Conservation (phyloP, 2,113 vertebrate genomes). For the Anas platyrhynchos region DNA sequence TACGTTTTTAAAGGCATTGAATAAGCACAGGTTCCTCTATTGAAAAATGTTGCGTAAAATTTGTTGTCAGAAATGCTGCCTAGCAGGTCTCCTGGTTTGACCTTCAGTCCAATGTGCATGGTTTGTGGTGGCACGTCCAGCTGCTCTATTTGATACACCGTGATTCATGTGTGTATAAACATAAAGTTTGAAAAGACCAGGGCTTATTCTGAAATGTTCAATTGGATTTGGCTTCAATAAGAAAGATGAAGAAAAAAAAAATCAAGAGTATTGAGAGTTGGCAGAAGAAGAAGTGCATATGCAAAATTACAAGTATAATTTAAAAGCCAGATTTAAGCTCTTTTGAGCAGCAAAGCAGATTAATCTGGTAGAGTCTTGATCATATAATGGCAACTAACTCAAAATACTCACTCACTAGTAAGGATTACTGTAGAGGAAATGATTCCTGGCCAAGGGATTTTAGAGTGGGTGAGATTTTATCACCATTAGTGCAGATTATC, state of each 20-base stretch:
- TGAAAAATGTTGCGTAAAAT: background rate
- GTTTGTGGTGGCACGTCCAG: background rate
- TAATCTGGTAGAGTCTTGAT: background rate
- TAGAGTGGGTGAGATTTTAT: conserved; percentile 18
- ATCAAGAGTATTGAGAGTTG: background rate
- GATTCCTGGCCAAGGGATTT: background rate
- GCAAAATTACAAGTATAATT: background rate
- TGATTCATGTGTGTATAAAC: background rate
- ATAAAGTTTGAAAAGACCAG: background rate
- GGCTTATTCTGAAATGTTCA: background rate
- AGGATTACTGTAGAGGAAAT: conserved; percentile 9
- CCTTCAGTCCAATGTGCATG: background rate
- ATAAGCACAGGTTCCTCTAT: background rate
- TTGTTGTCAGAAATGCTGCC: background rate
- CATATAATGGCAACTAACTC: background rate
- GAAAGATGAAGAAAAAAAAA: background rate
- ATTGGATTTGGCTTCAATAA: background rate
- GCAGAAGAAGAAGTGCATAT: background rate
- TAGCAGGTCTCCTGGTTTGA: background rate
- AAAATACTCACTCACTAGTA: background rate
- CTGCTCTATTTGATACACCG: background rate
- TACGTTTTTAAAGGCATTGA: background rate
- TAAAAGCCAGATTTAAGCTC: background rate
- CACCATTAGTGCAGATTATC: background rate
- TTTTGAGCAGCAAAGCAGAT: background rate